Evolutionary conservation across 2,797 vertebrate species (phyloP).

Genomic region (Sebastes cheni): DNA sequence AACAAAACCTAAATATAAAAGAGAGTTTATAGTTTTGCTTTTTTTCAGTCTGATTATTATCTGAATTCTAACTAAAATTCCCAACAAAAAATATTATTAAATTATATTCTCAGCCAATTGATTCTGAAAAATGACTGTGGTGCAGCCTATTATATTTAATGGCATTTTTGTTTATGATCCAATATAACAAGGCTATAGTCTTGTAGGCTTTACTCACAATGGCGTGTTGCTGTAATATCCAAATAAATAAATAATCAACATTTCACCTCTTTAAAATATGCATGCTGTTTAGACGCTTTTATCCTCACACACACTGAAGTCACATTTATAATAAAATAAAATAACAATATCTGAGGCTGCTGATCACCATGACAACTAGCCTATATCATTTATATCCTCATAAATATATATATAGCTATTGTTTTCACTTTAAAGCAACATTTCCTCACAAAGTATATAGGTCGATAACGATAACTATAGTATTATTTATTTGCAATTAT

Average conservation of each 20-base stretch:
- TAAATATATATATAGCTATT: neutral
- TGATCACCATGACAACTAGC: neutral
- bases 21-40: neutral
- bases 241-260: neutral
- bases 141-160: neutral
- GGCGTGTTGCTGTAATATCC: neutral
- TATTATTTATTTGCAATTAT: neutral
- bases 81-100: neutral
- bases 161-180: neutral
- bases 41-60: neutral
- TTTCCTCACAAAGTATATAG: neutral
- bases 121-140: no score
- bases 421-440: neutral
- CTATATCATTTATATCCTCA: no score
- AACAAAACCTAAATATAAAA: neutral
- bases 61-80: neutral
- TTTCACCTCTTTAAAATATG: neutral
- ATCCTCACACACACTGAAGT: neutral
- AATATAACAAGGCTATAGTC: accelerated
- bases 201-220: neutral
- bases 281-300: neutral
- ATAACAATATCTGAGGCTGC: neutral
- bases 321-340: no score
- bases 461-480: accelerated
- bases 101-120: neutral